Evolutionary conservation across 2,113 vertebrate species (phyloP), one percentile per base, ranked within the genome.

Genomic region (Aegotheles bennettii): DNA sequence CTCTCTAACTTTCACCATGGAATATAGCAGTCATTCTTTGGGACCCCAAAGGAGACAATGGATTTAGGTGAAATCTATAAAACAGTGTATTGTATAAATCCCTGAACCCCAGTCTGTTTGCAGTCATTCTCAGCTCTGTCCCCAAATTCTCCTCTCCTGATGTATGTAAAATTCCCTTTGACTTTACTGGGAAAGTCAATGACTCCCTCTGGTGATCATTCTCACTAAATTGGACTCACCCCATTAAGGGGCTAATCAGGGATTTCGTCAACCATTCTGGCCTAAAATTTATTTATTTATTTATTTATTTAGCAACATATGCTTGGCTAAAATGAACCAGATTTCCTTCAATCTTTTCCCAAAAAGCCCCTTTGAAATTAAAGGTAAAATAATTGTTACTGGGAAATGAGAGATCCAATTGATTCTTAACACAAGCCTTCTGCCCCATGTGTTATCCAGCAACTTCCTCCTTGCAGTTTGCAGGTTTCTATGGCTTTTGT

Each of bases 141-240:
- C 83, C 68, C 19, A 71, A 40, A 93, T 92, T 92, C 73, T 91
- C 25, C 31, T 23, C 45, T 84, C 60, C 31, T 48, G 47, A 48
- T 89, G 19, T 78, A 84, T 84, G 65, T 86, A 79, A 93, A 94
- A 92, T 64, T 94, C 88, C 63, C 71, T 86, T 90, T 95, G 90
- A 93, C 88, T 90, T 94, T 86, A 96, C 84, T 84, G 90, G 84
- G 64, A 94, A 96, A 95, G 95, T 95, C 92, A 95, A 36, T 93
- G 77, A 94, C 95, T 97, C 94, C 95, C 94, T 96, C 92, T 96
- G 93, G 94, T 96, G 96, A 94, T 95, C 77, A 61, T 93, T 96
- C 94, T 92, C 73, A 57, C 91, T 82, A 93, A 90, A 93, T 93
- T 95, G 80, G 93, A 87, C 45, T 96, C 92, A 87, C 88, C 80